A percentile compares a stretch with the other conserved stretches of the same genome.
Evolutionary conservation across 92 coral and sea anemone genomes (phyloP).

Genomic region (Diadumene lineata): DNA sequence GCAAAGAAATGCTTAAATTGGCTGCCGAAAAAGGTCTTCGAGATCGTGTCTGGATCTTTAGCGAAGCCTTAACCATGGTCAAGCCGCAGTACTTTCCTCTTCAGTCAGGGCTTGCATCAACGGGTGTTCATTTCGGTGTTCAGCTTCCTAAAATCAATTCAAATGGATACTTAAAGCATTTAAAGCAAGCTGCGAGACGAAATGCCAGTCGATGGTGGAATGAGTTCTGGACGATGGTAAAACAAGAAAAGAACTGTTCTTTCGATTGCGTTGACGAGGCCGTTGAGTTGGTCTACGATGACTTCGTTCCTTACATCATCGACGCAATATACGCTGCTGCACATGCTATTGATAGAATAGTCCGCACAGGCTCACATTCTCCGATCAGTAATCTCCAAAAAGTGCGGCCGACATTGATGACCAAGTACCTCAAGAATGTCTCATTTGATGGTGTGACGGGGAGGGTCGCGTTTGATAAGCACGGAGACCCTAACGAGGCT

Average conservation of each 20-base stretch:
- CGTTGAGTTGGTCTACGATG: slow-evolving; percentile 28
- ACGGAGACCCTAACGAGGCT: slow-evolving; percentile 53
- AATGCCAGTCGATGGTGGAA: slow-evolving; percentile 55
- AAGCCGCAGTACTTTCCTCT: slow-evolving; percentile 46
- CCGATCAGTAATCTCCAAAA: not conserved
- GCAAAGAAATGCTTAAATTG: slow-evolving; percentile 35
- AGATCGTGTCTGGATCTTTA: slow-evolving; percentile 57
- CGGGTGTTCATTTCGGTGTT: slow-evolving; percentile 53
- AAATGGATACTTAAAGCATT: slow-evolving; percentile 14
- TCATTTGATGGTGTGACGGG: slow-evolving; percentile 52
- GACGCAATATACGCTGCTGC: slow-evolving; percentile 53
- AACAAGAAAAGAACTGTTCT: slow-evolving; percentile 31
- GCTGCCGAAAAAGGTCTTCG: slow-evolving; percentile 31
- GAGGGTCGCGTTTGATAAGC: slow-evolving; percentile 33
- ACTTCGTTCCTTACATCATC: slow-evolving; percentile 45
- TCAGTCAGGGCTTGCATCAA: slow-evolving; percentile 11
- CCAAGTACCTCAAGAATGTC: slow-evolving; percentile 36
- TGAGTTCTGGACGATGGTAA: slow-evolving; percentile 32
- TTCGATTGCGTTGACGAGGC: slow-evolving; percentile 16
- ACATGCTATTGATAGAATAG: slow-evolving; percentile 37
- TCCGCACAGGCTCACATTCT: no score
- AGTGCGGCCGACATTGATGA: slow-evolving; percentile 15
- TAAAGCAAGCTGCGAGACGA: slow-evolving; percentile 14
- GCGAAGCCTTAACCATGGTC: slow-evolving; percentile 52
- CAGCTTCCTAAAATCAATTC: slow-evolving; percentile 39